Percentiles rank a stretch among this genome's conserved stretches.
phyloP scores from a whole-genome alignment of 2,113 vertebrate species.

The Oncorhynchus keta region DNA sequence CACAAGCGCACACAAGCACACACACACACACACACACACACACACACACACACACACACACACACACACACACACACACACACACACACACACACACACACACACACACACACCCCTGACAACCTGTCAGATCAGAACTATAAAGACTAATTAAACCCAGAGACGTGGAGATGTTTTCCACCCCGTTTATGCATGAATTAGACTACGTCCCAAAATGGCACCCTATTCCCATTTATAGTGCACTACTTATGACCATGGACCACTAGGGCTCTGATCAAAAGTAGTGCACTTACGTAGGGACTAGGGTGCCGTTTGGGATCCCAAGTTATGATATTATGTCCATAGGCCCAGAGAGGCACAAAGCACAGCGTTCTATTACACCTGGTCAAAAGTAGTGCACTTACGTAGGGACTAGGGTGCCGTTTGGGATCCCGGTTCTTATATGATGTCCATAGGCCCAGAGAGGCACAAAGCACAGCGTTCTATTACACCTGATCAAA shows the following conservation, averaged over 20 bases:
- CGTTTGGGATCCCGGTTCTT: too few species aligned
- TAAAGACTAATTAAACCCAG: conserved; percentile 40
- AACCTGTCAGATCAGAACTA: conserved; percentile 41
- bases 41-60: neutral
- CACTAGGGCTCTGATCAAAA: too few species aligned
- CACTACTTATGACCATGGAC: too few species aligned
- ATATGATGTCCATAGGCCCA: too few species aligned
- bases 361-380: conserved; percentile 40
- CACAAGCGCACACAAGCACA: neutral
- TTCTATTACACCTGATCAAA: neutral
- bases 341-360: conserved; percentile 22
- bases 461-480: too few species aligned
- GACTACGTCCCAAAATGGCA: conserved; percentile 1
- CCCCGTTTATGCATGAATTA: conserved; percentile 27
- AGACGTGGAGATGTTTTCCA: conserved; percentile 36
- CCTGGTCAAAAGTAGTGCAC: too few species aligned
- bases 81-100: neutral
- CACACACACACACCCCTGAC: conserved; percentile 6
- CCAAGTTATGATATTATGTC: too few species aligned
- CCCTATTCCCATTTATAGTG: neutral
- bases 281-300: too few species aligned
- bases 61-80: neutral
- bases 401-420: too few species aligned
- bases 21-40: neutral
- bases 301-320: too few species aligned